A percentile compares a stretch with the other conserved stretches of the same genome.
Conservation (phyloP, 2,797 vertebrate species). For the Neostethus bicornis region DNA sequence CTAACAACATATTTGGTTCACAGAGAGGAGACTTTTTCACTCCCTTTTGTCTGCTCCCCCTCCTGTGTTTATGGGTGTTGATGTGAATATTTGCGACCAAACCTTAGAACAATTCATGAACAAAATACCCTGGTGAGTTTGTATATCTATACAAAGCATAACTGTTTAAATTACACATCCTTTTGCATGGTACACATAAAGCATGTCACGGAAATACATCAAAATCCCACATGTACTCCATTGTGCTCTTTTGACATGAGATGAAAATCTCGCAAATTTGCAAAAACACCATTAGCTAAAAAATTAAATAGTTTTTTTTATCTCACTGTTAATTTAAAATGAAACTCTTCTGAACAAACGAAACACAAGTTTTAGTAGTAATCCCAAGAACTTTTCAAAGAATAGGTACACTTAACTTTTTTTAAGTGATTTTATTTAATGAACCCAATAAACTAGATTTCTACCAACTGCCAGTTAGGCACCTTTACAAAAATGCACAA, state of each 20-base stretch:
- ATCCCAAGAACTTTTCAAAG: slow-evolving; percentile 7
- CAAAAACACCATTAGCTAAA: slow-evolving; percentile 15
- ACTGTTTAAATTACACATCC: slow-evolving; percentile 78
- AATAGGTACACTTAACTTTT: too few species aligned
- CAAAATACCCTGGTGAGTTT: slow-evolving; percentile 59
- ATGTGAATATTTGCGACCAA: slow-evolving; percentile 63
- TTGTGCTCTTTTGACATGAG: slow-evolving; percentile 42
- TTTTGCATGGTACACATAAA: slow-evolving; percentile 53
- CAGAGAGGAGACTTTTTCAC: slow-evolving; percentile 13
- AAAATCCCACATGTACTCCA: slow-evolving; percentile 48
- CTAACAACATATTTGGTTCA: slow-evolving; percentile 13
- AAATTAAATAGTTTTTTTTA: slow-evolving; percentile 42
- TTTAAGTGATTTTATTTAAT: too few species aligned
- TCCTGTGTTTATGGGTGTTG: slow-evolving; percentile 79
- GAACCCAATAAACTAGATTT: background rate
- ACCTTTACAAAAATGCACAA: background rate
- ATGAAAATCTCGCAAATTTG: slow-evolving; percentile 26
- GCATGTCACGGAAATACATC: slow-evolving; percentile 54
- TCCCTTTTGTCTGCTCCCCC: slow-evolving; percentile 53
- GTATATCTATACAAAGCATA: slow-evolving; percentile 68
- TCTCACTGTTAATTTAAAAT: slow-evolving; percentile 32
- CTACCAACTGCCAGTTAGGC: too few species aligned
- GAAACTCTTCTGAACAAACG: slow-evolving; percentile 13
- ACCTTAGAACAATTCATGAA: slow-evolving; percentile 62
- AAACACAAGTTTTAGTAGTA: background rate